A percentile compares a stretch with the other conserved stretches of the same genome.
Evolutionary conservation across 2,888 invertebrate genomes (phyloP).

Genomic region (Sesia apiformis): DNA sequence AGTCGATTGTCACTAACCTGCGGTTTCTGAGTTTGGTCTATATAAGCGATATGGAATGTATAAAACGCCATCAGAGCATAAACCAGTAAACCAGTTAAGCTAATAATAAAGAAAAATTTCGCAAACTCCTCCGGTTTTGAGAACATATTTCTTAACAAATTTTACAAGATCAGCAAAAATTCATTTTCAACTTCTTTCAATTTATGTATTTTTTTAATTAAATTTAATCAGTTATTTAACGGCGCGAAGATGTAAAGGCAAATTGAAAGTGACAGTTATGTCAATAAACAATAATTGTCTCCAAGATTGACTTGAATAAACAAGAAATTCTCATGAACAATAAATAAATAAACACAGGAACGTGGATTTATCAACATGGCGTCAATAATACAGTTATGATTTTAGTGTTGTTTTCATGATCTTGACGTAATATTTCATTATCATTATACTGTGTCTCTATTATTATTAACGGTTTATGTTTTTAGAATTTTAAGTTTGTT

Average conservation of each 20-base stretch:
- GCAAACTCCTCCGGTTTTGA: conserved; percentile 21
- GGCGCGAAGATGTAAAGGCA: background rate
- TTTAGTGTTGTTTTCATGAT: too few relatives aligned
- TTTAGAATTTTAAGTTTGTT: too few relatives aligned
- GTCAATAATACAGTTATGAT: too few relatives aligned
- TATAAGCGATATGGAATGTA: conserved; percentile 38
- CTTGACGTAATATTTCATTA: too few relatives aligned
- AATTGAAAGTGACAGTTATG: conserved; percentile 12
- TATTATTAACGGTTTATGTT: too few relatives aligned
- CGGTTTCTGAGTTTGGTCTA: conserved; percentile 3
- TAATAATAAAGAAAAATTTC: conserved; percentile 50
- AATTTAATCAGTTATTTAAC: too few relatives aligned
- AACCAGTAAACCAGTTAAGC: conserved; percentile 39
- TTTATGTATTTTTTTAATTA: too few relatives aligned
- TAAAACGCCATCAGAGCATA: conserved; percentile 45
- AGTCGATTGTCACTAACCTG: conserved; percentile 7
- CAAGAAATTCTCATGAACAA: conserved; percentile 41
- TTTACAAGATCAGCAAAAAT: too few relatives aligned
- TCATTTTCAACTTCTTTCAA: too few relatives aligned
- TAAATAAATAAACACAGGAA: conserved; percentile 14
- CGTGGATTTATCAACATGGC: too few relatives aligned
- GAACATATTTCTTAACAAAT: background rate
- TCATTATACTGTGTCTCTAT: too few relatives aligned
- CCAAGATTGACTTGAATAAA: conserved; percentile 23
- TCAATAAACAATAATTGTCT: conserved; percentile 12